Percentiles rank a stretch among this genome's conserved stretches.
Evolutionary conservation across 1,140 invertebrate genomes (phyloP).

Genomic region (Procambarus clarkii): DNA sequence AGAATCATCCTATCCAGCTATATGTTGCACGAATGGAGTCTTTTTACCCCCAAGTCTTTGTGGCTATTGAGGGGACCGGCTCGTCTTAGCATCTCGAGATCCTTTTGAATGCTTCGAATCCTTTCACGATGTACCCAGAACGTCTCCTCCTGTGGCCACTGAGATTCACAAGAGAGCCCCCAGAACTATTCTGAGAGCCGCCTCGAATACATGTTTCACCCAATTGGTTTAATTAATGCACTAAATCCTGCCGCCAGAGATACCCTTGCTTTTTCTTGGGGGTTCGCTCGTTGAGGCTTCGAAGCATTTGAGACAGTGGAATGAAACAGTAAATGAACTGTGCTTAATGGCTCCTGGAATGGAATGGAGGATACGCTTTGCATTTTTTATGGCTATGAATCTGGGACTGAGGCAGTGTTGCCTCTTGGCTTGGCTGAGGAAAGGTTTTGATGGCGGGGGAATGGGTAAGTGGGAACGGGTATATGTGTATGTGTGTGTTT

Average conservation of each 20-base stretch:
- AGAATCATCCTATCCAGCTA: not conserved
- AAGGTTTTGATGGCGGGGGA: not conserved
- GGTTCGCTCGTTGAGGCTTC: not conserved
- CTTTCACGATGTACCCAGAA: not conserved
- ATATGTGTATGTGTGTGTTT: not conserved
- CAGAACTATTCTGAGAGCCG: not conserved
- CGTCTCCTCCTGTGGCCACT: not conserved
- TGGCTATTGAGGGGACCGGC: not conserved
- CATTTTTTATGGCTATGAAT: not conserved
- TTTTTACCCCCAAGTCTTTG: not conserved
- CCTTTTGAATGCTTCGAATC: slow-evolving; percentile 16
- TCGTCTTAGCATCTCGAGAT: not conserved
- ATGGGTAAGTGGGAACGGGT: not conserved
- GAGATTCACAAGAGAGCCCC: not conserved
- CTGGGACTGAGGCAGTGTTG: not conserved
- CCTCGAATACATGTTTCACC: not conserved
- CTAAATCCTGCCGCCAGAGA: not conserved
- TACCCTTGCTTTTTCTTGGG: not conserved
- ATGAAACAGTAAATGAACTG: slow-evolving; percentile 5
- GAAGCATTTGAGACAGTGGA: not conserved
- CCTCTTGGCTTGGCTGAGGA: not conserved
- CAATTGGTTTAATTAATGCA: slow-evolving; percentile 9
- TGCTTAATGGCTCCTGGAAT: not conserved
- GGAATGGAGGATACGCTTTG: not conserved
- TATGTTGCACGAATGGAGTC: not conserved